phyloP scores from a whole-genome alignment of 2,888 invertebrate species.

The Epistrophella euchroma region DNA sequence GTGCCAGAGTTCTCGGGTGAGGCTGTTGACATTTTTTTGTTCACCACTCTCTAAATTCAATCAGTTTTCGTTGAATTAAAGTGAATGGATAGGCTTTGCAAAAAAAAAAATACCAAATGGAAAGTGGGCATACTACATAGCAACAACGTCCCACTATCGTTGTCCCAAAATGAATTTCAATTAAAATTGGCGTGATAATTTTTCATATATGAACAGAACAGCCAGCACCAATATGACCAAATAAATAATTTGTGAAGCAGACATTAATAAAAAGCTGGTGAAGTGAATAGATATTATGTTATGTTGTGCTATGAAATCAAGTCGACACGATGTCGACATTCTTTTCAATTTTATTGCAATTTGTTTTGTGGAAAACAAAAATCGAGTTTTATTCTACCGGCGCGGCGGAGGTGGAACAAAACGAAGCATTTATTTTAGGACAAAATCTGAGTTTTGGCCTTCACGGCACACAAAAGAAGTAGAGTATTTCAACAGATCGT shows the following conservation, averaged over 20 bases:
- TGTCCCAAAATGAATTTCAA: slow-evolving; percentile 59
- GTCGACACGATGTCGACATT: slow-evolving; percentile 23
- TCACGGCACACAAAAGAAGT: background rate
- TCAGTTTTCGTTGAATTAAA: slow-evolving; percentile 59
- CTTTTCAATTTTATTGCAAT: slow-evolving; percentile 24
- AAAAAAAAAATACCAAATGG: slow-evolving; percentile 31
- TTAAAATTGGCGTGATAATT: slow-evolving; percentile 49
- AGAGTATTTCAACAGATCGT: too few relatives aligned
- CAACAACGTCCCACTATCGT: slow-evolving; percentile 37
- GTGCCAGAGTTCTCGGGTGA: slow-evolving; percentile 37
- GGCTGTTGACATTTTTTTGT: slow-evolving; percentile 3
- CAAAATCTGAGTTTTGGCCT: background rate
- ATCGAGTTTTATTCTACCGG: background rate
- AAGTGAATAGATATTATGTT: slow-evolving; percentile 4
- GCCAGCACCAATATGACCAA: slow-evolving; percentile 19
- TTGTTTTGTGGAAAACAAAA: background rate
- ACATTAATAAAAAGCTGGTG: slow-evolving; percentile 30
- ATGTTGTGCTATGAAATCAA: slow-evolving; percentile 17
- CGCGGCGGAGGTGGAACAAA: background rate
- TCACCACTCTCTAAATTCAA: slow-evolving; percentile 46
- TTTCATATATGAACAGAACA: background rate
- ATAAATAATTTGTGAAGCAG: slow-evolving; percentile 20
- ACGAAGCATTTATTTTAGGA: slow-evolving; percentile 14
- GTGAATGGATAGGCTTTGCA: slow-evolving; percentile 41
- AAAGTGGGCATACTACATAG: slow-evolving; percentile 37